Base-by-base conservation (phyloP, 1,140 invertebrate species). In the Ceratosolen solmsi region DNA sequence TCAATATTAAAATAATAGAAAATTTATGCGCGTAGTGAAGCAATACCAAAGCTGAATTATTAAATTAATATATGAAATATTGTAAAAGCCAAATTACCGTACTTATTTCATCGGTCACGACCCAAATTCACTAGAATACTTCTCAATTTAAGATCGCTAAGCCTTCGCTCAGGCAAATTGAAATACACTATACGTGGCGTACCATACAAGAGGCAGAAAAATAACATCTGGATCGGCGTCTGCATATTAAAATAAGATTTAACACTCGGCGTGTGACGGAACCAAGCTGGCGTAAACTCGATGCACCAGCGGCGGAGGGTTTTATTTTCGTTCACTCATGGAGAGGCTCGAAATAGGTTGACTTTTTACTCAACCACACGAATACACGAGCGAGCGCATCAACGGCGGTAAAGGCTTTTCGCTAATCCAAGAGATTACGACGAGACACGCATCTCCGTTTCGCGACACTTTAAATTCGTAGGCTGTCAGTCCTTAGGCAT, bases 381-480 rank as follows among this genome's bases (percentile, higher is more conserved):
- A 5, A 20, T 3, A 20, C 22, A 33, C 25, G 65, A 7, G 1
- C 27, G 22, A 56, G 60, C 13, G 1, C 41, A 46, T 46, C 60
- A 63, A 33, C 27, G 60, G 60, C 27, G 8, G 36, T 36, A 25
- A 56, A 1, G n/a, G 41, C 41, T 41, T 51, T 22, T 9, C 71
- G 46, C 30, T 54, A 73, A 73, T 54, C 49, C 71, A n/a, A 36
- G 71, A 56, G 71, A 73, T 73, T 73, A 73, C 71, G 71, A 33
- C 20, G 49, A 27, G 36, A 73, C 13, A 46, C 41, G 41, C 41
- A 51, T 72, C 70, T 51, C n/a, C 38, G 2, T 41, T 20, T n/a
- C 33, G 38, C 38, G 65, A 70, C 65, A 70, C 38, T 41, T 41
- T 56, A 56, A 56, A 56, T 56, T 3, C 54, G 9, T 56, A 25